phyloP scores from a whole-genome alignment of 1,140 invertebrate genomes.

The Drosophila ananassae region DNA sequence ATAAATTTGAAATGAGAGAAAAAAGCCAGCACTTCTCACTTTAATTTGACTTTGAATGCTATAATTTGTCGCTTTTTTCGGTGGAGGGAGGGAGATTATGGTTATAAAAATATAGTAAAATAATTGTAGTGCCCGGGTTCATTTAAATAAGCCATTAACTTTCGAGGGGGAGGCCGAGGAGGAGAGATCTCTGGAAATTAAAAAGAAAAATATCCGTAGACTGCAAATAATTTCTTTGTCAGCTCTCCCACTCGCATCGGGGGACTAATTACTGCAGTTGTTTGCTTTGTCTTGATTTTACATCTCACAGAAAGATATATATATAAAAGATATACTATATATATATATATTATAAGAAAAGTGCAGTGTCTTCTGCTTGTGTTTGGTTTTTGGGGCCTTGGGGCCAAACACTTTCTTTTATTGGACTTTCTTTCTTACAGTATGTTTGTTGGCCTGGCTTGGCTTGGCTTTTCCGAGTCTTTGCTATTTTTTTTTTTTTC shows the following conservation, averaged over 20 bases:
- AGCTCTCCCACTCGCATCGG: slow-evolving; percentile 14
- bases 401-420: slow-evolving; percentile 78
- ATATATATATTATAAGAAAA: slow-evolving; percentile 43
- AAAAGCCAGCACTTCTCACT: slow-evolving; percentile 6
- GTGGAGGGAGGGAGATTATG: neutral
- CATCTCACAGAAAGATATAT: neutral
- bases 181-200: slow-evolving; percentile 24
- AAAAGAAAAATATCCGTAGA: slow-evolving; percentile 27
- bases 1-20: slow-evolving; percentile 16
- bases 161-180: slow-evolving; percentile 18
- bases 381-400: slow-evolving; percentile 53
- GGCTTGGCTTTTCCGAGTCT: slow-evolving; percentile 13
- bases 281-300: slow-evolving; percentile 43
- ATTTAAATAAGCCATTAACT: slow-evolving; percentile 67
- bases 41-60: slow-evolving; percentile 50
- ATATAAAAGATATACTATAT: neutral
- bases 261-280: slow-evolving; percentile 71
- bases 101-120: neutral
- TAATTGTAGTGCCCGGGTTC: slow-evolving; percentile 13
- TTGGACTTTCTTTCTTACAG: slow-evolving; percentile 61
- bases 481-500: slow-evolving; percentile 23
- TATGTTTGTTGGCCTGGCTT: slow-evolving; percentile 23
- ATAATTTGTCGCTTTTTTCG: neutral
- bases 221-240: slow-evolving; percentile 43
- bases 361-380: slow-evolving; percentile 43